phyloP scores from a whole-genome alignment of 2,113 vertebrate species.

The Leucosticte australis region DNA sequence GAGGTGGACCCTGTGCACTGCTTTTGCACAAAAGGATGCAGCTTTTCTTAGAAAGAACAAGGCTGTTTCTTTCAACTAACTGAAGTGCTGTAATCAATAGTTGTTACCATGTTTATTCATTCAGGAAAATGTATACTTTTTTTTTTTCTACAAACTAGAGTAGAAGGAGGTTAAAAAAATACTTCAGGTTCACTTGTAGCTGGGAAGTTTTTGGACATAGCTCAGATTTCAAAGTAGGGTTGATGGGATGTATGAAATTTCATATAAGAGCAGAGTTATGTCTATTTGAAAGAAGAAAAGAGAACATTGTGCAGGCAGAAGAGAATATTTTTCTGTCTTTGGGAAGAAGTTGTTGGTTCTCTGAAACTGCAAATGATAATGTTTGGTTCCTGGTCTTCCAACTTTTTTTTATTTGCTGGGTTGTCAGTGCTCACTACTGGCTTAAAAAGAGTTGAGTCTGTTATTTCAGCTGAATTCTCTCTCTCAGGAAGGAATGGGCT shows the following conservation, averaged over 20 bases:
- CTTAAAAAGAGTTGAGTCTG: background rate
- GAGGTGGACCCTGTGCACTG: background rate
- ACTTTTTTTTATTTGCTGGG: background rate
- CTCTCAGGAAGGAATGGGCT: conserved; percentile 92
- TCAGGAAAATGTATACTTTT: background rate
- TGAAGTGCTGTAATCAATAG: background rate
- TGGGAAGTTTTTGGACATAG: background rate
- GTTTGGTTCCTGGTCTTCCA: background rate
- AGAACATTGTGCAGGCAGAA: background rate
- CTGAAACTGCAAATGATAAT: background rate
- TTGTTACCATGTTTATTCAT: background rate
- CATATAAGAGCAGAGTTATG: background rate
- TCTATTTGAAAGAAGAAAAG: background rate
- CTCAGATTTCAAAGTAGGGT: background rate
- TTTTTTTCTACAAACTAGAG: background rate
- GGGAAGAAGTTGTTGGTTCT: background rate
- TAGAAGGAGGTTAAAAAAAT: background rate
- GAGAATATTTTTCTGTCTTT: background rate
- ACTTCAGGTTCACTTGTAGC: background rate
- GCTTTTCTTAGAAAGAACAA: background rate
- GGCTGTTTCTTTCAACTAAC: background rate
- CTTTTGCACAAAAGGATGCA: background rate
- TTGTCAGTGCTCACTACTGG: background rate
- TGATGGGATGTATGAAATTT: background rate
- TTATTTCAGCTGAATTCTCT: conserved; percentile 6